Conservation (phyloP, 2,113 vertebrate species). For the Cynopterus brachyotis region DNA sequence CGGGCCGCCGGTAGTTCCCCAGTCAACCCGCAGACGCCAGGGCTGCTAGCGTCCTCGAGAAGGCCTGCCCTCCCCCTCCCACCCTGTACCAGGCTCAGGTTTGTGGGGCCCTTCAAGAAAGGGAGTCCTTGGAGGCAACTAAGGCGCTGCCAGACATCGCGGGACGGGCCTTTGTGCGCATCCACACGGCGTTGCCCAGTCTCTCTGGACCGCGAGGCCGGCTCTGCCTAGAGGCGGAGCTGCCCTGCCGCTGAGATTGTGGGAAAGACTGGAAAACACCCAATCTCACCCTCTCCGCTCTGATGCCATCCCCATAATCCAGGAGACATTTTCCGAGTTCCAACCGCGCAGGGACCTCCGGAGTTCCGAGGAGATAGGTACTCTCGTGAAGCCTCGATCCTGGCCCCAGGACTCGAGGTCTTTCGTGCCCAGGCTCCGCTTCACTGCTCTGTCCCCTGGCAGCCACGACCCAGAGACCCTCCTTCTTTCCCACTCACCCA, state of each 20-base stretch:
- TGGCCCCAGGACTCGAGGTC: neutral
- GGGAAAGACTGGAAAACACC: neutral
- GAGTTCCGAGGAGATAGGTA: neutral
- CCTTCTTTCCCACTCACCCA: accelerated
- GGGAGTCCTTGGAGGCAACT: neutral
- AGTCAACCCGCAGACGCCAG: neutral
- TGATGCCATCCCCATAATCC: neutral
- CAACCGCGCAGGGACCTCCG: neutral
- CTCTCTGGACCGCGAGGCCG: accelerated
- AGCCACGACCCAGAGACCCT: neutral
- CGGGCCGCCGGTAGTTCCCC: neutral
- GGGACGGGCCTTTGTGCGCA: accelerated
- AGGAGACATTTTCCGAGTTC: neutral
- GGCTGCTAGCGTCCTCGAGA: neutral
- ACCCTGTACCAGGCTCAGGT: neutral
- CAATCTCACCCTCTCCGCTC: neutral
- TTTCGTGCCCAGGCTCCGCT: accelerated
- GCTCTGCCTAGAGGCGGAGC: neutral
- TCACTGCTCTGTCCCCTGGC: accelerated
- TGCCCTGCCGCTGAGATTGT: neutral
- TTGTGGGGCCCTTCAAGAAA: neutral
- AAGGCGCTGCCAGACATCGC: accelerated
- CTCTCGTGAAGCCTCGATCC: accelerated
- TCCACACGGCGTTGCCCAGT: neutral
- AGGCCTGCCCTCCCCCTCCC: neutral